phyloP scores from a whole-genome alignment of 2,888 invertebrate species.

The Euclidia mi region DNA sequence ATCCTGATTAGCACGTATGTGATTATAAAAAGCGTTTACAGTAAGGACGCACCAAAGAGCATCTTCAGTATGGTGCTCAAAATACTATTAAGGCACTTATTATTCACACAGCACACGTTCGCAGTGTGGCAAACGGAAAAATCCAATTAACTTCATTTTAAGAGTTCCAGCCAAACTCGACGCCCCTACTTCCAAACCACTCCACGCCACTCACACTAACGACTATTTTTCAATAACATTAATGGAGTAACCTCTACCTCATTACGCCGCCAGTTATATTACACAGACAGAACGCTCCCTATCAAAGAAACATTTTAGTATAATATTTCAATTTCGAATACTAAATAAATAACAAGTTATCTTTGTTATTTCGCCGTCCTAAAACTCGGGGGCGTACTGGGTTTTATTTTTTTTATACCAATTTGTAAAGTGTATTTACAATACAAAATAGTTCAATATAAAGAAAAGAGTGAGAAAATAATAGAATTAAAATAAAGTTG shows the following conservation, averaged over 20 bases:
- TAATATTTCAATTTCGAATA: constrained; percentile 54
- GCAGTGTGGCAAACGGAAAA: constrained; percentile 84
- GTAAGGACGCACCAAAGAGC: constrained; percentile 34
- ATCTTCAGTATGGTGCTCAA: constrained; percentile 61
- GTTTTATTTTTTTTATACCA: not conserved
- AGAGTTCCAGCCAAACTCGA: constrained; percentile 74
- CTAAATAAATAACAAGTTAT: constrained; percentile 39
- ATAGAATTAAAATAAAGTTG: constrained; percentile 21
- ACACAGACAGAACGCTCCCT: constrained; percentile 47
- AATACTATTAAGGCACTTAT: constrained; percentile 80
- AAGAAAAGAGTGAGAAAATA: constrained; percentile 19
- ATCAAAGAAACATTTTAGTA: constrained; percentile 52
- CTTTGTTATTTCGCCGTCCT: constrained; percentile 34
- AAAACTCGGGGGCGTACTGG: not conserved
- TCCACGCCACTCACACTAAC: constrained; percentile 74
- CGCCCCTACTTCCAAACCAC: constrained; percentile 56
- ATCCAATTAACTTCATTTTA: constrained; percentile 87
- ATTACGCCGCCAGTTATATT: constrained; percentile 61
- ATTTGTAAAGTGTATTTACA: constrained; percentile 6
- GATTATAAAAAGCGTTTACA: constrained; percentile 25
- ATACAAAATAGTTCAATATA: constrained; percentile 14
- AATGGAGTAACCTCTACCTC: constrained; percentile 72
- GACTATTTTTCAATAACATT: constrained; percentile 83
- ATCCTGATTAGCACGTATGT: no score
- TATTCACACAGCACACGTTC: constrained; percentile 83